Evolutionary conservation across 2,797 vertebrate genomes (phyloP).

Genomic region (Pachyuromys duprasi): DNA sequence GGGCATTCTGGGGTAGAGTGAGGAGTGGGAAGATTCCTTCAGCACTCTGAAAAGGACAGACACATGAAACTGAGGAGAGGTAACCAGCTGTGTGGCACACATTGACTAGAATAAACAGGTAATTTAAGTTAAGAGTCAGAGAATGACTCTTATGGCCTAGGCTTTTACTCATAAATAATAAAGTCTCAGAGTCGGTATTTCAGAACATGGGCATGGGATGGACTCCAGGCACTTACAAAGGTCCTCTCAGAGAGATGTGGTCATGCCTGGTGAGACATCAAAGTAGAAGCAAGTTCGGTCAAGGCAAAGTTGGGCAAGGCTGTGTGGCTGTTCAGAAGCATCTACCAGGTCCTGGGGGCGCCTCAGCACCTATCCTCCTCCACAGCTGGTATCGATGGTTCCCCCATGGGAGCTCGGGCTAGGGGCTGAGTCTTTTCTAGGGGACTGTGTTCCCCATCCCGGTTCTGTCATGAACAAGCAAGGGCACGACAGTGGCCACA

Average conservation of each 20-base stretch:
- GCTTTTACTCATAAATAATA: too few relatives aligned
- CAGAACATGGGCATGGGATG: too few relatives aligned
- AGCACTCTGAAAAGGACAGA: too few relatives aligned
- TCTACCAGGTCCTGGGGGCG: background rate
- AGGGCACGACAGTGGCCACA: background rate
- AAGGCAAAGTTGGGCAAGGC: background rate
- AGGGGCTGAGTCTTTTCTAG: background rate
- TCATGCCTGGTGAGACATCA: background rate
- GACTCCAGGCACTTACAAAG: background rate
- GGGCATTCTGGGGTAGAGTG: too few relatives aligned
- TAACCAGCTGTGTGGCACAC: too few relatives aligned
- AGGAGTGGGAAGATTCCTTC: too few relatives aligned
- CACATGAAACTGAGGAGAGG: too few relatives aligned
- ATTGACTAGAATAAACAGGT: too few relatives aligned
- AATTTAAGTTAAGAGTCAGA: too few relatives aligned
- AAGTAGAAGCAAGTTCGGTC: background rate
- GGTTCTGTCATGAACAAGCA: background rate
- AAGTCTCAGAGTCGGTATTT: too few relatives aligned
- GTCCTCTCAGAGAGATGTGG: background rate
- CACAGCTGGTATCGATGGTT: too few relatives aligned
- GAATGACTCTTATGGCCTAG: too few relatives aligned
- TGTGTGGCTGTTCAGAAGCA: background rate
- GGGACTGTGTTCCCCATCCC: background rate
- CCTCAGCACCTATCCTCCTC: background rate
- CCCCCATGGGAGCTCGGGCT: rapidly evolving